Conservation (phyloP, 2,888 invertebrate genomes). For the Yponomeuta plumbellus region DNA sequence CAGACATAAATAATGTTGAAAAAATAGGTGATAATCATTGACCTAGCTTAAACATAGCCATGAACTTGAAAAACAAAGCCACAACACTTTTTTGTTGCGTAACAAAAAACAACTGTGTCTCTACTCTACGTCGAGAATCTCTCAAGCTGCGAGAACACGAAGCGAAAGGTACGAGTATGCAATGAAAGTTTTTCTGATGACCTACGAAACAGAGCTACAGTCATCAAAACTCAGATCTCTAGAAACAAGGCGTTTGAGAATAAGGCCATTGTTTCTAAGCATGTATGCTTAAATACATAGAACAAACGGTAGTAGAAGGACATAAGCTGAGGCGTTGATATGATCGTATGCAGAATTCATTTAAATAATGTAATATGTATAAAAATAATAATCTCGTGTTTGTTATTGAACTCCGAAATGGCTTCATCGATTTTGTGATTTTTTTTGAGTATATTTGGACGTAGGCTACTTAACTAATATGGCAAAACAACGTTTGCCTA, state of each 20-base stretch:
- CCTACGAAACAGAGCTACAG: background rate
- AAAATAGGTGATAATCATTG: background rate
- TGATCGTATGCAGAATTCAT: no score
- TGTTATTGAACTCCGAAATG: no score
- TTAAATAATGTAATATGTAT: no score
- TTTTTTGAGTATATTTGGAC: no score
- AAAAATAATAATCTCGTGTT: no score
- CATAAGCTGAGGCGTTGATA: no score
- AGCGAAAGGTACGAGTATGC: background rate
- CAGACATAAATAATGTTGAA: background rate
- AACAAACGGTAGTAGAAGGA: background rate
- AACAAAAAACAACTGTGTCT: background rate
- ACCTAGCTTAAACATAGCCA: background rate
- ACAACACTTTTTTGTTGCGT: background rate
- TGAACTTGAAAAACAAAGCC: background rate
- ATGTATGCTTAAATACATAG: background rate
- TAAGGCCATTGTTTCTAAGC: background rate
- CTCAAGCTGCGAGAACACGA: background rate
- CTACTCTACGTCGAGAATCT: background rate
- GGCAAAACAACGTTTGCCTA: no score
- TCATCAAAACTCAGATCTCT: background rate
- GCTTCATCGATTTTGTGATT: no score
- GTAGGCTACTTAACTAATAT: no score
- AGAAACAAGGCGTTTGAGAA: background rate
- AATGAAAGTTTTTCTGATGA: background rate